Conservation (phyloP, 2,797 vertebrate genomes). For the Artibeus jamaicensis region DNA sequence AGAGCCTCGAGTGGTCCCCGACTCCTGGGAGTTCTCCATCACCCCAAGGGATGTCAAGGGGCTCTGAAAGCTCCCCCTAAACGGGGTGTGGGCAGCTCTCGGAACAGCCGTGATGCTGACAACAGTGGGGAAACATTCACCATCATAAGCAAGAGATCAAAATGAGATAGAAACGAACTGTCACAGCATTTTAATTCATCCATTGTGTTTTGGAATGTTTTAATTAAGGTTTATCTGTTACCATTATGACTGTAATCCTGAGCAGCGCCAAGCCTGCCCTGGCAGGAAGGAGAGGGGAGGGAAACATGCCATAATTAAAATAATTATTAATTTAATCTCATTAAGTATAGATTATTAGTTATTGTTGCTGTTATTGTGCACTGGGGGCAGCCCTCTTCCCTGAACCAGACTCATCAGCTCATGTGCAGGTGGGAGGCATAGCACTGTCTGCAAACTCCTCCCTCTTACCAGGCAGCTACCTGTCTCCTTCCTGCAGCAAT, state of each 20-base stretch:
- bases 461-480: neutral
- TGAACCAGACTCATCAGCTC: neutral
- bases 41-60: rapidly evolving
- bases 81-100: neutral
- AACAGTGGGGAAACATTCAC: neutral
- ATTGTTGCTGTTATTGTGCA: constrained; percentile 7
- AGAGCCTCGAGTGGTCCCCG: rapidly evolving
- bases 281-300: constrained; percentile 26
- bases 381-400: neutral
- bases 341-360: constrained; percentile 63
- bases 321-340: constrained; percentile 67
- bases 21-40: neutral
- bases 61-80: neutral
- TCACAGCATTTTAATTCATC: constrained; percentile 66
- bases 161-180: constrained; percentile 23
- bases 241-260: constrained; percentile 58
- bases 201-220: constrained; percentile 65
- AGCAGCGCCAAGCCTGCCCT: constrained; percentile 44
- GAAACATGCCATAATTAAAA: constrained; percentile 62
- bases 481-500: neutral
- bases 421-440: neutral
- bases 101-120: neutral
- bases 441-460: neutral
- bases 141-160: neutral
- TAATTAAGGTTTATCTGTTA: constrained; percentile 75